Evolutionary conservation across 2,888 invertebrate species (phyloP), one percentile per base, ranked within the genome.

Genomic region (Drosophila leonis): DNA sequence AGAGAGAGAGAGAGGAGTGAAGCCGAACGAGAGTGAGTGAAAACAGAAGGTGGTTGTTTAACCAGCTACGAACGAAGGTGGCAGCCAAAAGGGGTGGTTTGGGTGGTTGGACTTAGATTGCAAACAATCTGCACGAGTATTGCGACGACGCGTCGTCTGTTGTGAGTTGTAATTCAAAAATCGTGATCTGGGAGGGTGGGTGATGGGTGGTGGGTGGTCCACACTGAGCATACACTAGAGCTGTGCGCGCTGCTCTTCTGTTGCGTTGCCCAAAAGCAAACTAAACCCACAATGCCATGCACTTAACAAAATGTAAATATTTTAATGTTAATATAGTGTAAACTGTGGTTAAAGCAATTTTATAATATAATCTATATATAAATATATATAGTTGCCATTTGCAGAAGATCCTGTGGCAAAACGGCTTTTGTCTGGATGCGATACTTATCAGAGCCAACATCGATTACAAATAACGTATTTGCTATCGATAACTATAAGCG

Each of bases 81-180:
- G 62, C 70, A 56, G 63, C 61, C 61, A 61, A 63, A 67, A 54
- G 61, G 77, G 77, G 78, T 77, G 74, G 75, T 72, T 76, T 76
- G 77, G 75, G 75, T 72, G 77, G 74, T 64, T 70, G 60, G 54
- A 46, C 68, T 57, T 46, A 65, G 64, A 74, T 61, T 75, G 70
- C 75, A 65, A 48, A 65, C 64, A 20, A 39, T 59, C 41, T 61
- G 33, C 44, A 46, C 63, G 69, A 69, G 39, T 39, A 70, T 55
- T 65, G 49, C 64, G 75, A 70, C 74, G 68, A 75, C 79, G 72
- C 72, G 66, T 68, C 85, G 85, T 71, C 72, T 83, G 82, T 63
- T 73, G 64, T 62, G 49, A 72, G 79, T 68, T 74, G 64, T 62
- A 69, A 60, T 75, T 72, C 69, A 65, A 55, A 51, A 70, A 70